These are phyloP conservation scores for Neoscelio sp. DNA, from an alignment of 2,888 invertebrate genomes.

Conservation along the genomic window DNA sequence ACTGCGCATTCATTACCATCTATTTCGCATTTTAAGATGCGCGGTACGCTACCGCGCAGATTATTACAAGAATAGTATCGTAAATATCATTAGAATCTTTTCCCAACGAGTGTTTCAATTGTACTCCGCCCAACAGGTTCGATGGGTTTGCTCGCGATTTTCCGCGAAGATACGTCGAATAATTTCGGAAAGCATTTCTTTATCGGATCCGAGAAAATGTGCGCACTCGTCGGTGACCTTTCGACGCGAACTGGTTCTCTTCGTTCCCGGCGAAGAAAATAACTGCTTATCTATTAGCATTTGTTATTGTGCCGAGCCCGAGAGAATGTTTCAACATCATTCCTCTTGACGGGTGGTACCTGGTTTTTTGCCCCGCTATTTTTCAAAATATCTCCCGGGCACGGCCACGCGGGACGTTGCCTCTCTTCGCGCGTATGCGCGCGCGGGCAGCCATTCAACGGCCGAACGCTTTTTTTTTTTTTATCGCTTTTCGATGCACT, in stretches of 20 bases:
- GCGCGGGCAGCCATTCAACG: constrained; percentile 13
- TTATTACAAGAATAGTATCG: too few relatives aligned
- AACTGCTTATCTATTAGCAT: constrained; percentile 42
- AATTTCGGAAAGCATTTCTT: too few relatives aligned
- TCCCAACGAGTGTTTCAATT: too few relatives aligned
- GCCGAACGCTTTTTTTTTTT: neutral
- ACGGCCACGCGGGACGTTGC: constrained; percentile 78
- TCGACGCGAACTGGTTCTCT: constrained; percentile 12
- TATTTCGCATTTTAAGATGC: too few relatives aligned
- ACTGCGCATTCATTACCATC: too few relatives aligned
- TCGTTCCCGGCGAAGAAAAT: constrained; percentile 13
- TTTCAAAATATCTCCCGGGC: constrained; percentile 81
- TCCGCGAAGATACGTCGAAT: too few relatives aligned
- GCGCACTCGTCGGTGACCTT: too few relatives aligned
- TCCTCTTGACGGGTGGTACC: constrained; percentile 51
- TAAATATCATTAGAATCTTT: too few relatives aligned
- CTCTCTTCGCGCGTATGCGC: constrained; percentile 30
- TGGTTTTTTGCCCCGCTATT: constrained; percentile 71
- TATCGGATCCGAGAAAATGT: too few relatives aligned
- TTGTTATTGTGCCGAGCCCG: constrained; percentile 18
- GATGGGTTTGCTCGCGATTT: too few relatives aligned
- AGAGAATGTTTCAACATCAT: constrained; percentile 43
- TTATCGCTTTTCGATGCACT: constrained; percentile 34
- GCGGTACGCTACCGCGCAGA: too few relatives aligned
- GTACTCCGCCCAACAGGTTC: too few relatives aligned